Conservation (phyloP, 2,797 vertebrate species). For the Remorina albescens region DNA sequence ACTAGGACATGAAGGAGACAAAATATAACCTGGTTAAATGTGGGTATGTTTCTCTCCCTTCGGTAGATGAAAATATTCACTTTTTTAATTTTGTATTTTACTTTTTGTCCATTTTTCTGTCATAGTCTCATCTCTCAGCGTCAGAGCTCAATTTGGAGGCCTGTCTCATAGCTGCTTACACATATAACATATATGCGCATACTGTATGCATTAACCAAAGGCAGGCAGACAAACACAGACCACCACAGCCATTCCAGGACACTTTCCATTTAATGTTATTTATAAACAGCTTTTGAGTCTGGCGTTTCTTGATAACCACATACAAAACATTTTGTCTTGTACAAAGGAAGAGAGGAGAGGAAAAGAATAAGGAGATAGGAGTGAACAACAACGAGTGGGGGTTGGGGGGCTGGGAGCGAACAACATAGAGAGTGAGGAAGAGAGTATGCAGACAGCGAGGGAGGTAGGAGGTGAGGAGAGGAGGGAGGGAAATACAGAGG, state of each 20-base stretch:
- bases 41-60: constrained; percentile 52
- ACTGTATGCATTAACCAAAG: constrained; percentile 51
- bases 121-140: constrained; percentile 68
- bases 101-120: constrained; percentile 47
- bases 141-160: constrained; percentile 62
- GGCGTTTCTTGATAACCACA: constrained; percentile 83
- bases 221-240: constrained; percentile 69
- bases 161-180: constrained; percentile 61
- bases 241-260: constrained; percentile 87
- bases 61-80: constrained; percentile 43
- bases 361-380: constrained; percentile 47
- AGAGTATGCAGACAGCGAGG: constrained; percentile 31
- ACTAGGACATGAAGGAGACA: constrained; percentile 71
- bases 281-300: constrained; percentile 86
- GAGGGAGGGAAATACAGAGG: constrained; percentile 25
- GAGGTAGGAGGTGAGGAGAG: constrained; percentile 10
- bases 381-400: background rate
- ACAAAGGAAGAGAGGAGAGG: constrained; percentile 66
- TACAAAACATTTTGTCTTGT: constrained; percentile 80
- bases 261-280: constrained; percentile 89
- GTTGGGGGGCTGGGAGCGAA: background rate
- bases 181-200: constrained; percentile 43
- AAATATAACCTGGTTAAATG: constrained; percentile 59
- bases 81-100: constrained; percentile 57
- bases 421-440: constrained; percentile 4